phyloP scores from a whole-genome alignment of 2,113 vertebrate species.

The Nothocercus julius region DNA sequence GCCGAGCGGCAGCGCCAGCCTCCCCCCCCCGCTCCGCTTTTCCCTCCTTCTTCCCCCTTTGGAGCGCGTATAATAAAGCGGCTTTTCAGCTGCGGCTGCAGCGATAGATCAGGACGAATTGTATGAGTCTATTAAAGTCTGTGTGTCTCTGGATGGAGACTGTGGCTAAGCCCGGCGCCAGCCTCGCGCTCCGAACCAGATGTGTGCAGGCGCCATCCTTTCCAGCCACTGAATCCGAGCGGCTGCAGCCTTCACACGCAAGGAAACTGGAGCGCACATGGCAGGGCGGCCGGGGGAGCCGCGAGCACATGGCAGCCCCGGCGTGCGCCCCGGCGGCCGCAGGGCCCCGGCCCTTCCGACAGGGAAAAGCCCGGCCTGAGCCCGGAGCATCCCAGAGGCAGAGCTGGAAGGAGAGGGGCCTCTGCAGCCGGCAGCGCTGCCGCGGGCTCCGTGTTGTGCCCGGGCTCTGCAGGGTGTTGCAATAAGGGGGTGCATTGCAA shows the following conservation, averaged over 20 bases:
- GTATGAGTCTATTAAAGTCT: constrained; percentile 77
- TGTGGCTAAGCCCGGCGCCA: constrained; percentile 85
- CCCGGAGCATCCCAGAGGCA: not conserved
- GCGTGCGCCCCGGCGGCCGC: not conserved
- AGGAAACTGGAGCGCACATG: constrained; percentile 82
- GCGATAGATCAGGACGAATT: constrained; percentile 69
- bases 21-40: constrained; percentile 24
- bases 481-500: rapidly evolving
- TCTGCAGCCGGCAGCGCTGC: rapidly evolving
- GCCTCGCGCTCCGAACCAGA: constrained; percentile 83
- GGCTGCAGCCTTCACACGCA: constrained; percentile 79
- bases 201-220: constrained; percentile 84
- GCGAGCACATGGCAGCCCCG: constrained; percentile 45
- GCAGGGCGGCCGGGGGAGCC: constrained; percentile 57
- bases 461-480: rapidly evolving
- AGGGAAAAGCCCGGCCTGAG: not conserved
- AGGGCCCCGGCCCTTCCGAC: not conserved
- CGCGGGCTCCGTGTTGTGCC: rapidly evolving
- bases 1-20: constrained; percentile 1
- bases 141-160: constrained; percentile 78
- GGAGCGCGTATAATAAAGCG: constrained; percentile 50
- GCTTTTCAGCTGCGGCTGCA: constrained; percentile 71
- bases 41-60: constrained; percentile 42
- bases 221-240: constrained; percentile 72
- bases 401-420: not conserved